These are phyloP conservation scores for Otolemur garnettii DNA, from an alignment of 2,113 vertebrate genomes.

Conservation along the genomic window DNA sequence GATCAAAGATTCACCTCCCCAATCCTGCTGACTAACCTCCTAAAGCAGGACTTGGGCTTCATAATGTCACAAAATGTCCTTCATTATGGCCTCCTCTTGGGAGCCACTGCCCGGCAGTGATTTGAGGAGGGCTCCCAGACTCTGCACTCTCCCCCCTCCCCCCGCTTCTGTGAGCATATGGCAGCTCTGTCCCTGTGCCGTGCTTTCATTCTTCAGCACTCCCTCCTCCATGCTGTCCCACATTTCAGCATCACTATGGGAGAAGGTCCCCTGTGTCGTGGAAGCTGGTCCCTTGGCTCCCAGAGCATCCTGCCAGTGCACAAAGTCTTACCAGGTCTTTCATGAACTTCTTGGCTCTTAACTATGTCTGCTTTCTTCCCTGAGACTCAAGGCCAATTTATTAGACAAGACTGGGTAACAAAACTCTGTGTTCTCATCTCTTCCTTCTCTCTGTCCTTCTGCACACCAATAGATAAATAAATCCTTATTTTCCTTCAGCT, in stretches of 20 bases:
- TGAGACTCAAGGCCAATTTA: not conserved
- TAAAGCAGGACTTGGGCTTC: not conserved
- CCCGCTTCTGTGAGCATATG: not conserved
- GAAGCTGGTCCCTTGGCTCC: not conserved
- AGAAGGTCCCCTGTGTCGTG: not conserved
- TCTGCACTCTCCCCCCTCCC: not conserved
- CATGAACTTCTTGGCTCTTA: not conserved
- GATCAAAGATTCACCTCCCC: not conserved
- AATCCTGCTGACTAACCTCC: no score
- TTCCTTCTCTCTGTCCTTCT: not conserved
- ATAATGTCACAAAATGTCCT: fast-evolving
- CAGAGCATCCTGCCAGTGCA: not conserved
- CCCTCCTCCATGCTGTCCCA: not conserved
- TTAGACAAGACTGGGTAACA: not conserved
- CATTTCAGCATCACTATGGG: not conserved
- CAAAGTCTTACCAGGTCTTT: not conserved
- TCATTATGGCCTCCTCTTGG: not conserved
- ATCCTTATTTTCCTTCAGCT: not conserved
- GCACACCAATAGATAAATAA: not conserved
- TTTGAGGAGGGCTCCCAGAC: not conserved
- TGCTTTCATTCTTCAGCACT: not conserved
- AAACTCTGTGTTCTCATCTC: not conserved
- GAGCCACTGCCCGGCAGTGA: not conserved
- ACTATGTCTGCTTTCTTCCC: not conserved
- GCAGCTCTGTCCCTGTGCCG: no score